A percentile compares a stretch with the other conserved stretches of the same genome.
Evolutionary conservation across 92 coral and sea anemone species (phyloP).

Genomic region (Umimayanthus kanabou): DNA sequence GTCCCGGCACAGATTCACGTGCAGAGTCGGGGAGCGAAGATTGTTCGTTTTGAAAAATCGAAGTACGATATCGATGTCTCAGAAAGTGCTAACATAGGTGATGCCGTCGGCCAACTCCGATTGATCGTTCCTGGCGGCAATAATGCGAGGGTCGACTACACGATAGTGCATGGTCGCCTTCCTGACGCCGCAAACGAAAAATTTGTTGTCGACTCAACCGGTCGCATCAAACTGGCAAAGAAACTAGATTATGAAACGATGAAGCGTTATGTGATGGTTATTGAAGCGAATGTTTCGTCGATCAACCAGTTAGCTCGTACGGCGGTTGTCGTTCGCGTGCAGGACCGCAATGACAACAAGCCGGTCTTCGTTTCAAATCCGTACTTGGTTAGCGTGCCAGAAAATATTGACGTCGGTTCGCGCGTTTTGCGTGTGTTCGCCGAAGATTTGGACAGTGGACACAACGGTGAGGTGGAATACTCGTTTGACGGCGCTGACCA

Average conservation of each 20-base stretch:
- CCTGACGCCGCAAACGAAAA: constrained; percentile 53
- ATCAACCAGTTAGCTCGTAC: constrained; percentile 81
- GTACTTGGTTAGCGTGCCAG: constrained; percentile 84
- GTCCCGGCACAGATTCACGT: constrained; percentile 73
- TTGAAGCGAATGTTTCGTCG: constrained; percentile 81
- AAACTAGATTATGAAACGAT: constrained; percentile 74
- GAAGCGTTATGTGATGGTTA: constrained; percentile 81
- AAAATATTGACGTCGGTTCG: constrained; percentile 82
- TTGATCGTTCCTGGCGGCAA: constrained; percentile 69
- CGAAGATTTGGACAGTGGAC: constrained; percentile 80
- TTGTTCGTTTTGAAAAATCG: constrained; percentile 74
- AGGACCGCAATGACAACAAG: constrained; percentile 82
- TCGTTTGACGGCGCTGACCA: constrained; percentile 54
- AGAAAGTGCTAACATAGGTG: constrained; percentile 54
- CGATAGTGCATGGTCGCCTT: constrained; percentile 69
- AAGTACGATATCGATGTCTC: constrained; percentile 66
- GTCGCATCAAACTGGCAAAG: constrained; percentile 59
- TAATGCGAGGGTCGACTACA: constrained; percentile 64
- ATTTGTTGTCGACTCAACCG: constrained; percentile 68
- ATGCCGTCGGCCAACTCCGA: constrained; percentile 50
- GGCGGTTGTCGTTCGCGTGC: constrained; percentile 74
- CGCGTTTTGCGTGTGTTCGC: constrained; percentile 92
- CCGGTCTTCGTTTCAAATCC: constrained; percentile 88
- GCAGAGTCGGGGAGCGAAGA: constrained; percentile 56
- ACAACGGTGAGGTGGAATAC: constrained; percentile 76